These are phyloP conservation scores for Drosophila leonis DNA, from an alignment of 2,888 invertebrate genomes.

Conservation along the genomic window DNA sequence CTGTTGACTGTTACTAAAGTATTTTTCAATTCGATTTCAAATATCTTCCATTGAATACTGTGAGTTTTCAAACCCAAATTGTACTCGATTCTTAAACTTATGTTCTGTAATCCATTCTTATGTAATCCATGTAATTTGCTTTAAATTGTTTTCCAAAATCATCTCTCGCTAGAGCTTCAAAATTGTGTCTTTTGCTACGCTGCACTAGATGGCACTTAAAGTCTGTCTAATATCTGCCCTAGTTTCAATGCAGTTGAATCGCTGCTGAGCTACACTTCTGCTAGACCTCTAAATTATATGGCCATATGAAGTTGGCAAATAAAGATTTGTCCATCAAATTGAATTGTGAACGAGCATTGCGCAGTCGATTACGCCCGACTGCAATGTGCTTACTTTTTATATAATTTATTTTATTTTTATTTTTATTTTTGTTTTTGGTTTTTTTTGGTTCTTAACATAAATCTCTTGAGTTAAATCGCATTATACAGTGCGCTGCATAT, in stretches of 20 bases:
- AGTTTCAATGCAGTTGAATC: background rate
- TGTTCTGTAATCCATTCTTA: too few relatives aligned
- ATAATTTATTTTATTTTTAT: background rate
- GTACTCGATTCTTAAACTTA: too few relatives aligned
- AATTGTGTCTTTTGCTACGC: too few relatives aligned
- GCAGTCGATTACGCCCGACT: background rate
- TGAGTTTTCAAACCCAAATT: too few relatives aligned
- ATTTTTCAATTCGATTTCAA: too few relatives aligned
- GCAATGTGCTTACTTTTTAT: background rate
- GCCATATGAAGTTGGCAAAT: background rate
- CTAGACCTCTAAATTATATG: background rate
- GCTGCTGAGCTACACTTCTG: too few relatives aligned
- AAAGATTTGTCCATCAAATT: background rate
- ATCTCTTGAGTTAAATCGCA: constrained; percentile 12
- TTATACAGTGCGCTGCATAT: constrained; percentile 17
- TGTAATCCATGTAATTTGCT: too few relatives aligned
- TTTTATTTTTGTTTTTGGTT: background rate
- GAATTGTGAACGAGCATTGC: background rate
- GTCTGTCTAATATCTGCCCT: background rate
- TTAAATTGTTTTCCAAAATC: too few relatives aligned
- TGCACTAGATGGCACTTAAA: background rate
- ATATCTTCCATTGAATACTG: too few relatives aligned
- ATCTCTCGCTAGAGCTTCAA: background rate
- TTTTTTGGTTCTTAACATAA: constrained; percentile 1
- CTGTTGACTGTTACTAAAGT: too few relatives aligned